These are phyloP conservation scores for Antheraea pernyi DNA, from an alignment of 1,140 invertebrate species.

Conservation along the genomic window DNA sequence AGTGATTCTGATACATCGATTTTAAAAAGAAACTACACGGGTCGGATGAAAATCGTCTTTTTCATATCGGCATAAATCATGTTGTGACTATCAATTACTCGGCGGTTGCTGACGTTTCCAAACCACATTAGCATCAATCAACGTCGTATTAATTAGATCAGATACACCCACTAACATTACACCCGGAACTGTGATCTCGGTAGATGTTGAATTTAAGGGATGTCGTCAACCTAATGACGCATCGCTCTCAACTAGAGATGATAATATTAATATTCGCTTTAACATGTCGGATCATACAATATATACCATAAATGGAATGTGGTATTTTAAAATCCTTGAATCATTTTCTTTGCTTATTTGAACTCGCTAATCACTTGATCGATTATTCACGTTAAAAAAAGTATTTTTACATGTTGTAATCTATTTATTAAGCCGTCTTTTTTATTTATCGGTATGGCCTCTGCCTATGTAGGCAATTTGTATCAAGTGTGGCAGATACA, in stretches of 20 bases:
- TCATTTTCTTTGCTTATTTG: no score
- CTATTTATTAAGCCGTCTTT: no score
- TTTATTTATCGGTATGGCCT: no score
- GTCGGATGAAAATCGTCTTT: background rate
- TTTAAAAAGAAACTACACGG: background rate
- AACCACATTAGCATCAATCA: slow-evolving; percentile 72
- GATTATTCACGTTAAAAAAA: no score
- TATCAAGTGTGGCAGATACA: no score
- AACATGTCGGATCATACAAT: no score
- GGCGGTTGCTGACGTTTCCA: slow-evolving; percentile 39
- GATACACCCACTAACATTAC: slow-evolving; percentile 45
- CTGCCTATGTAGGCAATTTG: no score
- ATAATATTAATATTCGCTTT: background rate
- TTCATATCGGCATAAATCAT: slow-evolving; percentile 16
- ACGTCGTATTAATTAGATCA: slow-evolving; percentile 70
- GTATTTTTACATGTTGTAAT: no score
- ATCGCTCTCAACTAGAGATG: background rate
- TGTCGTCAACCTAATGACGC: background rate
- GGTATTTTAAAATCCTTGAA: no score
- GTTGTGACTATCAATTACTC: slow-evolving; percentile 68
- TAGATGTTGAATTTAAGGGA: slow-evolving; percentile 20
- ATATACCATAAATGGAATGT: no score
- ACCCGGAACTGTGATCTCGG: slow-evolving; percentile 22
- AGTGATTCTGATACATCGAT: background rate
- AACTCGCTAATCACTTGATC: no score